Evolutionary conservation across 1,140 invertebrate species (phyloP).

Genomic region (Agrypnia vestita): DNA sequence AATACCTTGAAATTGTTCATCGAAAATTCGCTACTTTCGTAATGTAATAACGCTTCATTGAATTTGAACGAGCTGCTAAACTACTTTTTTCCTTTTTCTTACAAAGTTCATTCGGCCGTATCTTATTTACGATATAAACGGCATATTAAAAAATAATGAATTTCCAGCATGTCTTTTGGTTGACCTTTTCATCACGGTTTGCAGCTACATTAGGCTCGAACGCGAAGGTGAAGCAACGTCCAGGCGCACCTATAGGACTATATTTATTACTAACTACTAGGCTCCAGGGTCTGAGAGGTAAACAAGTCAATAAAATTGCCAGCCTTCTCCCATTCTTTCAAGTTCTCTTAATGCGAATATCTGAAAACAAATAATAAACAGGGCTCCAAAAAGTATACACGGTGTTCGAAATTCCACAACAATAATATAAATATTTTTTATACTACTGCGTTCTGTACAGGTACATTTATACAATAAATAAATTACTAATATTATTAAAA

Average conservation of each 20-base stretch:
- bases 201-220: conserved; percentile 24
- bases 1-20: conserved; percentile 46
- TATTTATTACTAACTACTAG: conserved; percentile 21
- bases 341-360: conserved; percentile 48
- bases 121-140: conserved; percentile 35
- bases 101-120: conserved; percentile 38
- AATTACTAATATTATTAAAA: too few species aligned
- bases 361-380: conserved; percentile 57
- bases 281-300: conserved; percentile 42
- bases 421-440: too few species aligned
- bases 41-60: conserved; percentile 23
- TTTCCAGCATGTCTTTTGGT: conserved; percentile 19
- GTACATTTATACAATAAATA: too few species aligned
- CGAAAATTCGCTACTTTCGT: neutral
- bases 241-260: conserved; percentile 27
- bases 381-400: conserved; percentile 51
- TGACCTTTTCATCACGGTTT: conserved; percentile 41
- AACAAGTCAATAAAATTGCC: conserved; percentile 62
- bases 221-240: conserved; percentile 48
- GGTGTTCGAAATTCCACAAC: too few species aligned
- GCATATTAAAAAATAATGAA: conserved; percentile 10
- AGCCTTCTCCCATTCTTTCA: conserved; percentile 41
- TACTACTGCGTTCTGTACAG: too few species aligned
- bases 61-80: conserved; percentile 28
- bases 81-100: conserved; percentile 24